A percentile compares a stretch with the other conserved stretches of the same genome.
phyloP scores from a whole-genome alignment of 2,888 invertebrate genomes.

The Agriopis marginaria region DNA sequence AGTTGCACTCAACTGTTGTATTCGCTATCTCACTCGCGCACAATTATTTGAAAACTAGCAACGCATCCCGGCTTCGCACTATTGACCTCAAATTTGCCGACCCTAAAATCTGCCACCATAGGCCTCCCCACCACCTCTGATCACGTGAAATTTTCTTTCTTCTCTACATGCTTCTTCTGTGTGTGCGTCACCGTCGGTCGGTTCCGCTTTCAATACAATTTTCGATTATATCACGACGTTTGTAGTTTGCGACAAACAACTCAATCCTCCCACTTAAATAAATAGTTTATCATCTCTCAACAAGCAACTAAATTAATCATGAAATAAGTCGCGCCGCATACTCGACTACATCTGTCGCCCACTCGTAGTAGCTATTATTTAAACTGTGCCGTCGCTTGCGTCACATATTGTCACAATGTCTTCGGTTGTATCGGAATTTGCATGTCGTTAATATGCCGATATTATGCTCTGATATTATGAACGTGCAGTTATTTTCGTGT shows the following conservation, averaged over 20 bases:
- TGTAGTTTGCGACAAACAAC: conserved; percentile 3
- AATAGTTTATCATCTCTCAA: conserved; percentile 14
- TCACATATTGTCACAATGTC: conserved; percentile 11
- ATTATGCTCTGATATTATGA: conserved; percentile 20
- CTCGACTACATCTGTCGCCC: conserved; percentile 1
- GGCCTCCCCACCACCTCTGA: too few species aligned
- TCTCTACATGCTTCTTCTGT: neutral
- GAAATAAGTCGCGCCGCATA: conserved; percentile 13
- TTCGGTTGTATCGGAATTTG: conserved; percentile 19
- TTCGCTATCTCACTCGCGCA: too few species aligned
- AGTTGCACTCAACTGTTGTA: too few species aligned
- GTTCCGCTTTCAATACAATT: too few species aligned
- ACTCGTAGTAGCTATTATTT: conserved; percentile 1
- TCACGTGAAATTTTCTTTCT: too few species aligned
- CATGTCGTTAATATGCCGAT: conserved; percentile 31
- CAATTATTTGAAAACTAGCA: too few species aligned
- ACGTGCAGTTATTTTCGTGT: conserved; percentile 25
- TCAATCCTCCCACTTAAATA: conserved; percentile 10
- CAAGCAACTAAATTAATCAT: conserved; percentile 11
- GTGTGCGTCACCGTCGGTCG: neutral
- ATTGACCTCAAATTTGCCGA: too few species aligned
- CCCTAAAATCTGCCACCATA: too few species aligned
- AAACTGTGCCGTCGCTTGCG: neutral
- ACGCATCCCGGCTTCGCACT: too few species aligned
- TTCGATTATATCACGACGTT: neutral